Percentiles rank a stretch among this genome's conserved stretches.
Evolutionary conservation across 2,797 vertebrate genomes (phyloP).

Genomic region (Muscicapa striata): DNA sequence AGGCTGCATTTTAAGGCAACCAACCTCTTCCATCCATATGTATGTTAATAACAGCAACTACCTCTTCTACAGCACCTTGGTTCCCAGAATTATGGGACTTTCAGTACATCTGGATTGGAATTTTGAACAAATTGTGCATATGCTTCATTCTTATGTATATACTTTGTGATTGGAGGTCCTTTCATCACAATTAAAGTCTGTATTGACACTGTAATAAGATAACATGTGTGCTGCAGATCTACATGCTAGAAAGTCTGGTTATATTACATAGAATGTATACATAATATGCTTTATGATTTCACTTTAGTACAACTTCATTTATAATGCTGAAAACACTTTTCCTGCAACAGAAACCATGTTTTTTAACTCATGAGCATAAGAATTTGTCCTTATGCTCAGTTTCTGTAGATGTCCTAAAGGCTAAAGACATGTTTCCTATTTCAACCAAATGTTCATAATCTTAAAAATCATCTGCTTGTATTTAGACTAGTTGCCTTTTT

Average conservation of each 20-base stretch:
- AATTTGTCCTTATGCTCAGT: background rate
- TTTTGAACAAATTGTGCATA: background rate
- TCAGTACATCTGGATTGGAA: background rate
- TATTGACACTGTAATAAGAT: background rate
- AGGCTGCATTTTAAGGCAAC: background rate
- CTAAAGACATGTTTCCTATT: background rate
- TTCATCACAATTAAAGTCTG: background rate
- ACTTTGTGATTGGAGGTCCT: background rate
- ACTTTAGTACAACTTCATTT: background rate
- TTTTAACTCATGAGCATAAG: background rate
- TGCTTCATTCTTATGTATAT: background rate
- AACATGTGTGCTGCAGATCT: background rate
- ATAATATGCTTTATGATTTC: background rate
- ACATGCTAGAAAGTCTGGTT: background rate
- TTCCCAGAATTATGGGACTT: background rate
- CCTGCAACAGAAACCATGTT: background rate
- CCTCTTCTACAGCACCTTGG: background rate
- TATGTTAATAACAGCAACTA: background rate
- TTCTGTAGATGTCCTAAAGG: background rate
- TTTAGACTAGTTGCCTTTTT: background rate
- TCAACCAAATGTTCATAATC: background rate
- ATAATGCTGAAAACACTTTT: background rate
- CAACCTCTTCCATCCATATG: background rate
- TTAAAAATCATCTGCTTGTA: background rate
- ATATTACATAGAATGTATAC: background rate